Percentiles rank a stretch among this genome's conserved stretches.
Conservation (phyloP, 2,797 vertebrate species). For the Pitangus sulphuratus region DNA sequence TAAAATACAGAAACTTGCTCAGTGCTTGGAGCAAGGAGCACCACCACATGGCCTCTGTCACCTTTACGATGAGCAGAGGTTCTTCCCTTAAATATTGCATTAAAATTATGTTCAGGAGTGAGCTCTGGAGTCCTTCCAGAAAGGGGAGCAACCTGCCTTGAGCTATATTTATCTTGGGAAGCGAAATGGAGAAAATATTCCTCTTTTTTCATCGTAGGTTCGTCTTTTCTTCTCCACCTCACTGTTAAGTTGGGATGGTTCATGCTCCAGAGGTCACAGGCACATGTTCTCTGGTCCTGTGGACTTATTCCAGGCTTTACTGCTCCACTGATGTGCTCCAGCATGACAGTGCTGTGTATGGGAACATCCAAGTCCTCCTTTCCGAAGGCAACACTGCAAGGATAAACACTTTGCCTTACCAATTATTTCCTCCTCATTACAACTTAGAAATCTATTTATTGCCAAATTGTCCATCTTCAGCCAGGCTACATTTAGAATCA, state of each 20-base stretch:
- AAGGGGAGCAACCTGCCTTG: background rate
- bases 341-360: background rate
- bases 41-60: fast-evolving
- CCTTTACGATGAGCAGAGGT: background rate
- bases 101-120: background rate
- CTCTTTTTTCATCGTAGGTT: background rate
- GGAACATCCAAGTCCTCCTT: background rate
- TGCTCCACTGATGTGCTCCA: background rate
- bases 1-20: background rate
- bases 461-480: background rate
- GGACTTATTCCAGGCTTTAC: background rate
- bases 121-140: background rate
- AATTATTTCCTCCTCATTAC: background rate
- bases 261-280: background rate
- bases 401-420: background rate
- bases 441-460: background rate
- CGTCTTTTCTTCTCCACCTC: background rate
- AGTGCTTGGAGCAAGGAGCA: background rate
- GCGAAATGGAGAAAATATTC: background rate
- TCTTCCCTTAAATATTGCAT: fast-evolving
- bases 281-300: background rate
- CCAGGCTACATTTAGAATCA: background rate
- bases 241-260: background rate
- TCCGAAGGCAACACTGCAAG: background rate
- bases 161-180: background rate